These are phyloP conservation scores for Lasioglossum malachurum DNA, from an alignment of 2,888 invertebrate species.

Conservation along the genomic window DNA sequence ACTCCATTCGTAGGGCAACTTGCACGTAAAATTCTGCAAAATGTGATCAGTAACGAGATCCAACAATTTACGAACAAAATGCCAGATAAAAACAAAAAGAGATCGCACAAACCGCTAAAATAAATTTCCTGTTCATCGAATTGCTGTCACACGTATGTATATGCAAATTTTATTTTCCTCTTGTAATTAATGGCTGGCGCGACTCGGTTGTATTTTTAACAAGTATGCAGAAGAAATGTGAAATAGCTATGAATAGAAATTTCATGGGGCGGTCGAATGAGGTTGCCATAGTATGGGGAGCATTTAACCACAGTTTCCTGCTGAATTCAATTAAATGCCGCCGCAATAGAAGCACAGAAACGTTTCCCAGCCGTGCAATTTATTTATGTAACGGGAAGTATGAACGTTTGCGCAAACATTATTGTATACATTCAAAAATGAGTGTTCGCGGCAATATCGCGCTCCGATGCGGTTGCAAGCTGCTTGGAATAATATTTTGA, in stretches of 20 bases:
- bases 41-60: slow-evolving; percentile 1
- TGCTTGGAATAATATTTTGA: neutral
- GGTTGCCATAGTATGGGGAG: slow-evolving; percentile 4
- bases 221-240: slow-evolving; percentile 21
- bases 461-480: neutral
- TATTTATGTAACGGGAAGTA: slow-evolving; percentile 28
- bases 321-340: slow-evolving; percentile 56
- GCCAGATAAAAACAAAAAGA: neutral
- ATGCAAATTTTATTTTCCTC: slow-evolving; percentile 37
- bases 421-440: slow-evolving; percentile 29
- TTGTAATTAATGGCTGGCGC: slow-evolving; percentile 30
- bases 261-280: slow-evolving; percentile 1
- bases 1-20: neutral
- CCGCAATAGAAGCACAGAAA: slow-evolving; percentile 26
- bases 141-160: slow-evolving; percentile 16
- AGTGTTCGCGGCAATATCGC: neutral
- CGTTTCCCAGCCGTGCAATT: slow-evolving; percentile 37
- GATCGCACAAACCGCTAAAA: neutral
- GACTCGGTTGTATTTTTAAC: slow-evolving; percentile 24
- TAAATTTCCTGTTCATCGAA: slow-evolving; percentile 19
- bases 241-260: slow-evolving; percentile 49
- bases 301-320: slow-evolving; percentile 12
- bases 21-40: neutral
- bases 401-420: slow-evolving; percentile 23
- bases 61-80: neutral